Conservation (phyloP, 2,797 vertebrate genomes). For the Tapera naevia region DNA sequence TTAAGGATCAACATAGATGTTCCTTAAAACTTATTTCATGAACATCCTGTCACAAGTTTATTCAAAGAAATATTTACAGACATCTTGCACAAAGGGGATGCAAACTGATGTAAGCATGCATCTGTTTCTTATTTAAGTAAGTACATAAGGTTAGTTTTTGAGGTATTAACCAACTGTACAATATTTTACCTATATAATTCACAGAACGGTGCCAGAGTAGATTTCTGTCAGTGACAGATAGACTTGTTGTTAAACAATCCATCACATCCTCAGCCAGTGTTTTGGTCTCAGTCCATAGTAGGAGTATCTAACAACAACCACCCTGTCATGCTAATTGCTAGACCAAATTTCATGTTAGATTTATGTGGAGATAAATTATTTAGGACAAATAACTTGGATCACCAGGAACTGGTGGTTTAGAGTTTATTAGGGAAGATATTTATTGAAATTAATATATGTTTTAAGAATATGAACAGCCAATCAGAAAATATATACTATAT, state of each 20-base stretch:
- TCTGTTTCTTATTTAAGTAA: background rate
- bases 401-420: slow-evolving; percentile 9
- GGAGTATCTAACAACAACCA: background rate
- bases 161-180: slow-evolving; percentile 15
- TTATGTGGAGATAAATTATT: slow-evolving; percentile 54
- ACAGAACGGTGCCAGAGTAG: background rate
- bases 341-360: slow-evolving; percentile 16
- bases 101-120: slow-evolving; percentile 31
- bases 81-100: background rate
- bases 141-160: background rate
- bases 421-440: background rate
- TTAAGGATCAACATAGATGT: background rate
- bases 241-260: background rate
- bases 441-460: slow-evolving; percentile 36
- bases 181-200: slow-evolving; percentile 34
- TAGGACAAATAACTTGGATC: slow-evolving; percentile 29
- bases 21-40: background rate
- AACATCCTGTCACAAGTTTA: background rate
- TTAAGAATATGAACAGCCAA: background rate
- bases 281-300: background rate
- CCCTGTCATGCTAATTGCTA: slow-evolving; percentile 33
- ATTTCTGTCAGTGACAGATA: slow-evolving; percentile 19
- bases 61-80: slow-evolving; percentile 28
- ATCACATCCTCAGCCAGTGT: background rate
- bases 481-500: background rate